Evolutionary conservation across 2,113 vertebrate species (phyloP).

Genomic region (Heptranchias perlo): DNA sequence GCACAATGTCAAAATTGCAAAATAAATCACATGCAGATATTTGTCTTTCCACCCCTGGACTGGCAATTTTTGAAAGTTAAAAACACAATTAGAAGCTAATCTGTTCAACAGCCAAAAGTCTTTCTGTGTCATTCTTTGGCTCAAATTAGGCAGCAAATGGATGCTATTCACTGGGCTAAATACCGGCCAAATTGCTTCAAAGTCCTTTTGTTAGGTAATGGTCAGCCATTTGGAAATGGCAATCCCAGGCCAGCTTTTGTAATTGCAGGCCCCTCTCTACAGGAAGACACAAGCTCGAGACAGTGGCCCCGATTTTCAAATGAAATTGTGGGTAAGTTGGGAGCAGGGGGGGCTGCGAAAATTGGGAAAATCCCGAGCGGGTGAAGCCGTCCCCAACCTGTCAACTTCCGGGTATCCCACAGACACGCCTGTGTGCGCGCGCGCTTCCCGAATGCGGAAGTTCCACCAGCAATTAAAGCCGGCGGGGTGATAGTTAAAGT

Average conservation of each 20-base stretch:
- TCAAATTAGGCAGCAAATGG: slow-evolving; percentile 38
- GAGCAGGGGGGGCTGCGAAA: no score
- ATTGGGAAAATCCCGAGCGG: no score
- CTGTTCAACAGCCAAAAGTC: slow-evolving; percentile 33
- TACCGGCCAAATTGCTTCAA: slow-evolving; percentile 41
- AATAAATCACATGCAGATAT: background rate
- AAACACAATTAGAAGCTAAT: slow-evolving; percentile 49
- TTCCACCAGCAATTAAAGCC: no score
- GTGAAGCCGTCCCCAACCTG: no score
- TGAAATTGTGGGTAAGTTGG: no score
- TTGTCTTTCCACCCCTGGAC: slow-evolving; percentile 40
- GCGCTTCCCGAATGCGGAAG: no score
- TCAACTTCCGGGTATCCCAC: no score
- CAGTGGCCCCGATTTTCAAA: no score
- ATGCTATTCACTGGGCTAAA: slow-evolving; percentile 42
- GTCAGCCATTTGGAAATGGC: slow-evolving; percentile 46
- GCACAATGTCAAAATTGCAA: background rate
- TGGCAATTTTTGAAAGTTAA: slow-evolving; percentile 45
- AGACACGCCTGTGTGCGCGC: no score
- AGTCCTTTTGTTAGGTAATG: slow-evolving; percentile 46
- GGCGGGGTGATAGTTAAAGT: no score
- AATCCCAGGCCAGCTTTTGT: slow-evolving; percentile 38
- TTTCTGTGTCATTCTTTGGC: slow-evolving; percentile 41
- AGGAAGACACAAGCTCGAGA: slow-evolving; percentile 45
- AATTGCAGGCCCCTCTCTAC: slow-evolving; percentile 43